phyloP scores from a whole-genome alignment of 2,797 vertebrate genomes.

The Sphaeramia orbicularis region DNA sequence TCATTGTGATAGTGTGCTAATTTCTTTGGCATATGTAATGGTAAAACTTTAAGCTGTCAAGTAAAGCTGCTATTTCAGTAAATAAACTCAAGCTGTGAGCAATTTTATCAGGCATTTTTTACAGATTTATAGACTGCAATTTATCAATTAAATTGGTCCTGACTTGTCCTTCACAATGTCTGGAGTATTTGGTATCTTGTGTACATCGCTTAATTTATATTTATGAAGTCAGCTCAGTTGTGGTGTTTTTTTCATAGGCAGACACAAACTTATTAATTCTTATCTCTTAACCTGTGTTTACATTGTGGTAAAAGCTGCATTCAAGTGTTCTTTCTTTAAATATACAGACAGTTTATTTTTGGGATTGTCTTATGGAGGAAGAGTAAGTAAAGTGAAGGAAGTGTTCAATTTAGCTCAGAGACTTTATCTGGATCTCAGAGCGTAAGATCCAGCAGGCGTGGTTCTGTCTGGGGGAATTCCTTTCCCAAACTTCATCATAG shows the following conservation, averaged over 20 bases:
- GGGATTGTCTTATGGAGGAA: slow-evolving; percentile 61
- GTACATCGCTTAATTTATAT: not conserved
- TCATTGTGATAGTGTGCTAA: too few species aligned
- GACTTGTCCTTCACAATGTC: too few species aligned
- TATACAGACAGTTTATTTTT: slow-evolving; percentile 63
- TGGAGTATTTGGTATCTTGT: not conserved
- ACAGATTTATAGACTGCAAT: too few species aligned
- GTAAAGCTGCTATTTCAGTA: too few species aligned
- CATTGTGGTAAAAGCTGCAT: slow-evolving; percentile 4
- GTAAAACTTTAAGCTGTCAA: too few species aligned
- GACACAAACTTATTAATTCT: slow-evolving; percentile 9
- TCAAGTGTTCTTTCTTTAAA: slow-evolving; percentile 58
- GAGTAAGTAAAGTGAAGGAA: slow-evolving; percentile 68
- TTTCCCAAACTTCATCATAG: slow-evolving; percentile 46
- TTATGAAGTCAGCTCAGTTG: too few species aligned
- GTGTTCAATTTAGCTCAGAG: slow-evolving; percentile 78
- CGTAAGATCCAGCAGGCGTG: slow-evolving; percentile 74
- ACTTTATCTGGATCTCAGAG: slow-evolving; percentile 71
- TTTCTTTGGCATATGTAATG: too few species aligned
- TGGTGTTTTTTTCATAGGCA: not conserved
- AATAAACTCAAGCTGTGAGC: too few species aligned
- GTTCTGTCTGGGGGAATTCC: slow-evolving; percentile 78
- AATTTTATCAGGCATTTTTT: too few species aligned
- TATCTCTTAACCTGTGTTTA: slow-evolving; percentile 46
- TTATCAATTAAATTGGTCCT: too few species aligned